Base-by-base conservation (phyloP, 2,888 invertebrate species). In the Stictocephala bisonia region DNA sequence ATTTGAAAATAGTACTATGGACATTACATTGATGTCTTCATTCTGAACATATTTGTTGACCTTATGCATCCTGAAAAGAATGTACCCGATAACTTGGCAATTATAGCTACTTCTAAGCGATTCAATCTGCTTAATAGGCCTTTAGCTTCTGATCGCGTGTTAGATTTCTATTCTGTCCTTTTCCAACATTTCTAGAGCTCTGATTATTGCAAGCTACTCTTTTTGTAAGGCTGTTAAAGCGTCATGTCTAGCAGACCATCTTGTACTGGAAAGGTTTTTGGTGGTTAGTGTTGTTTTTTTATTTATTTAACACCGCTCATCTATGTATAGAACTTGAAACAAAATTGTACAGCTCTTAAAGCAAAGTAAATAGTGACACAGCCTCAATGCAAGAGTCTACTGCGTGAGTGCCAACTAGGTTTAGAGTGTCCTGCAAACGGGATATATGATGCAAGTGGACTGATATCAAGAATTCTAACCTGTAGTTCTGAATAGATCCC, bases 121-220 rank as follows among this genome's bases (percentile, higher is more conserved):
- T 51, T 20, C 51, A 51, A 51, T 51, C 51, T 51, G 51, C 24
- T 51, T 18, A 51, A 24, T 51, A 51, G 51, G 51, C 51, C 51
- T 51, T 51, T 51, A 51, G 51, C 51, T 51, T 51, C 51, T 51
- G 51, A 20, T 22, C 51, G 51, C 18, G 51, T 51, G 51, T 51
- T 18, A 51, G 51, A 11, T 24, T 51, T 51, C 51, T 51, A 9
- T 15, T 51, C 51, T 51, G 22, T 22, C 51, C 18, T 24, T 51
- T 22, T 20, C 22, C 51, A 51, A 51, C 24, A 20, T 51, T 51
- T 51, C 51, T 20, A 51, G 51, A 51, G 51, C 51, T 51, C 22
- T 15, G 20, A 51, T n/a, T n/a, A n/a, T 51, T 15, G 22, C 18
- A 20, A 9, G 20, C 18, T 9, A 51, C 22, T 20, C 3, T 51